Percentiles rank a stretch among this genome's conserved stretches.
phyloP scores from a whole-genome alignment of 2,888 invertebrate species.

The Hedychridium roseum region DNA sequence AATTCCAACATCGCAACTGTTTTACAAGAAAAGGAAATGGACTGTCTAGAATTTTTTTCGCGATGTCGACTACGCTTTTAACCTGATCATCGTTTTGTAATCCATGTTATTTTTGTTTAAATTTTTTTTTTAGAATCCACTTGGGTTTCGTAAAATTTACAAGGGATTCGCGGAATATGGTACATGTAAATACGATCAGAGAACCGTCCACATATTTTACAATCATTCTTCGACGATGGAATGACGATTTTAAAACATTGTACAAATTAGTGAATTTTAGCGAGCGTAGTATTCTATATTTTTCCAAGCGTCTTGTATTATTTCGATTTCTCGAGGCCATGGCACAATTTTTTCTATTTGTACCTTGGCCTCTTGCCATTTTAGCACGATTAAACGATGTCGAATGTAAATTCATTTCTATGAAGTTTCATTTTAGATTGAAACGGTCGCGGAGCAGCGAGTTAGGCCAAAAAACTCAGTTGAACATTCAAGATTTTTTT shows the following conservation, averaged over 20 bases:
- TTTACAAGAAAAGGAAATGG: too few relatives aligned
- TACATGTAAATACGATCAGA: conserved; percentile 5
- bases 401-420: not conserved
- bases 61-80: too few relatives aligned
- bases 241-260: too few relatives aligned
- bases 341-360: conserved; percentile 4
- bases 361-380: conserved; percentile 26
- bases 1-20: too few relatives aligned
- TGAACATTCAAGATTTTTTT: conserved; percentile 48
- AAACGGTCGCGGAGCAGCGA: not conserved
- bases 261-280: too few relatives aligned
- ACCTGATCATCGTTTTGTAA: conserved; percentile 24
- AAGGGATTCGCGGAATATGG: not conserved
- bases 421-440: conserved; percentile 1
- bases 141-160: conserved; percentile 19
- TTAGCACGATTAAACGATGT: conserved; percentile 31
- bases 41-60: too few relatives aligned
- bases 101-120: conserved; percentile 19
- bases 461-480: conserved; percentile 2
- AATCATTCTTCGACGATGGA: too few relatives aligned
- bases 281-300: too few relatives aligned
- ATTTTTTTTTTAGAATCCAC: conserved; percentile 21
- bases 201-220: too few relatives aligned
- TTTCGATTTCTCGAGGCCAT: too few relatives aligned
- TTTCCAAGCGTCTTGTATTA: too few relatives aligned